Evolutionary conservation across 2,113 vertebrate species (phyloP).

Genomic region (Myiopsitta monachus): DNA sequence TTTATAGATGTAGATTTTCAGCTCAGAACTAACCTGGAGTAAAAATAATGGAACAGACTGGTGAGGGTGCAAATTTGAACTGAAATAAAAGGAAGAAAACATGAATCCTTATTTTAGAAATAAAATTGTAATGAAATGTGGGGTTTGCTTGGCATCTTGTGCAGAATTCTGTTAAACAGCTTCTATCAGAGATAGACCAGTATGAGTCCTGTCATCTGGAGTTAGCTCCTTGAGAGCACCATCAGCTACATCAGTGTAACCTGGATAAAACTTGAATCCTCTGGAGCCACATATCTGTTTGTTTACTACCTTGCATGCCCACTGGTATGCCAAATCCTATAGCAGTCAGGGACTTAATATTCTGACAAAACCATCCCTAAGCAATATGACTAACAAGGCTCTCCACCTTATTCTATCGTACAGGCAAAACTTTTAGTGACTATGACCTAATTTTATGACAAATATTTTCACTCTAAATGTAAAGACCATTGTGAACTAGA

Average conservation of each 20-base stretch:
- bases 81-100: not conserved
- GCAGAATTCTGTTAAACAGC: not conserved
- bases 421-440: not conserved
- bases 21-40: not conserved
- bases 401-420: not conserved
- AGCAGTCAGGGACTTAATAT: not conserved
- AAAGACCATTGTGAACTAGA: not conserved
- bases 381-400: not conserved
- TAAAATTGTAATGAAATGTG: not conserved
- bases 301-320: not conserved
- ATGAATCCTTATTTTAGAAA: not conserved
- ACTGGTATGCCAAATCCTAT: not conserved
- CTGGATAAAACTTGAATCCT: not conserved
- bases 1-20: not conserved
- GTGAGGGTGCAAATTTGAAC: not conserved
- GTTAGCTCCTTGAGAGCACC: not conserved
- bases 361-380: not conserved
- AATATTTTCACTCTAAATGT: not conserved
- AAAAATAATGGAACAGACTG: not conserved
- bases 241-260: not conserved
- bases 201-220: not conserved
- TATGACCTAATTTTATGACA: not conserved
- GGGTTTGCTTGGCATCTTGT: not conserved
- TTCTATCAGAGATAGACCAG: not conserved
- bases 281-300: not conserved